Percentiles rank a stretch among this genome's conserved stretches.
Conservation (phyloP, 2,888 invertebrate genomes). For the Alitta virens region DNA sequence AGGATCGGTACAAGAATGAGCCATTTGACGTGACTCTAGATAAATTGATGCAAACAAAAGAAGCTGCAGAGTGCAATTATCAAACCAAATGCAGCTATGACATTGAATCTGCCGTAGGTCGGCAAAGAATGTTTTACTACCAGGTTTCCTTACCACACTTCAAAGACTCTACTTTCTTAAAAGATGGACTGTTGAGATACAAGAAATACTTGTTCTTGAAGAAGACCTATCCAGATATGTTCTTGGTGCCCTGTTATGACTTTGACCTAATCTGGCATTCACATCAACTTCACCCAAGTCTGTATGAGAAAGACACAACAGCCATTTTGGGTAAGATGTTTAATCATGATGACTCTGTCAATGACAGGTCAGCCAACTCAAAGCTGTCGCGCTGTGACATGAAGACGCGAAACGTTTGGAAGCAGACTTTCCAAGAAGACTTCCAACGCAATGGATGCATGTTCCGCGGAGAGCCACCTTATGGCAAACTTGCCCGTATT, state of each 20-base stretch:
- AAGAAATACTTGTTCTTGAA: conserved; percentile 57
- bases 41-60: background rate
- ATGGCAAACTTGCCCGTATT: conserved; percentile 53
- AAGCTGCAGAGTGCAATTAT: conserved; percentile 2
- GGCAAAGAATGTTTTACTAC: conserved; percentile 59
- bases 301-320: conserved; percentile 48
- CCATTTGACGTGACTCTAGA: conserved; percentile 39
- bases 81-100: conserved; percentile 49
- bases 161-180: conserved; percentile 56
- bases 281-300: conserved; percentile 57
- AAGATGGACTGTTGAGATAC: conserved; percentile 55
- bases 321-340: conserved; percentile 51
- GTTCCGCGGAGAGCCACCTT: conserved; percentile 58
- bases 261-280: conserved; percentile 61
- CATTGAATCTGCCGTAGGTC: conserved; percentile 52
- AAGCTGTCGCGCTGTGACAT: conserved; percentile 56
- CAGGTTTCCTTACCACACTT: conserved; percentile 60
- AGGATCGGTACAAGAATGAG: conserved; percentile 39
- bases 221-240: conserved; percentile 55
- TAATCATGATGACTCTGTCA: conserved; percentile 59
- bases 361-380: conserved; percentile 57
- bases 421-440: conserved; percentile 52
- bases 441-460: conserved; percentile 57
- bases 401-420: conserved; percentile 58
- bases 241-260: conserved; percentile 61